These are phyloP conservation scores for Oreocharis arfaki DNA, from an alignment of 2,113 vertebrate species.

Conservation along the genomic window DNA sequence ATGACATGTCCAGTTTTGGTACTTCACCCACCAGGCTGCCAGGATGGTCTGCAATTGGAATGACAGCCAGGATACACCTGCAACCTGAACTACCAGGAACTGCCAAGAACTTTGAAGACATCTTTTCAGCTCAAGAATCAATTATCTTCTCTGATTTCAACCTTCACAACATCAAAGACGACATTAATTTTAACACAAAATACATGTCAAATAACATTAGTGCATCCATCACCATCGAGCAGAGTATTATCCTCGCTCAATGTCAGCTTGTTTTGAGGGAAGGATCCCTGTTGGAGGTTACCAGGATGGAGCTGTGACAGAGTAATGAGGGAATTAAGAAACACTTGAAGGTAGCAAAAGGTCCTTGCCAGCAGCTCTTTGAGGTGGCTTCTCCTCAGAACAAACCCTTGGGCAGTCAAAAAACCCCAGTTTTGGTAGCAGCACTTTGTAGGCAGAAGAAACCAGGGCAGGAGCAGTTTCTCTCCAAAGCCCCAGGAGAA, in stretches of 20 bases:
- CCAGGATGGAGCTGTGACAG: neutral
- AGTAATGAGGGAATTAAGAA: neutral
- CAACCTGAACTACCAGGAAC: neutral
- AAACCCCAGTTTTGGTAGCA: neutral
- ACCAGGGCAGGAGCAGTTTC: neutral
- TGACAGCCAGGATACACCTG: neutral
- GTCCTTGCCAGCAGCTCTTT: neutral
- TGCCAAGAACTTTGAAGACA: neutral
- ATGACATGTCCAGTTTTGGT: neutral
- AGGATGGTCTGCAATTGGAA: neutral
- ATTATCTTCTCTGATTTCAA: neutral
- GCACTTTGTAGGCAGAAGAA: neutral
- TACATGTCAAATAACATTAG: neutral
- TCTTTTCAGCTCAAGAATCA: neutral
- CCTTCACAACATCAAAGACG: neutral
- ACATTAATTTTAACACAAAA: constrained; percentile 31
- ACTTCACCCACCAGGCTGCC: neutral
- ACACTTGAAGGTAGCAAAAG: neutral
- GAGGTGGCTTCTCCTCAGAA: neutral
- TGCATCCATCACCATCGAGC: neutral
- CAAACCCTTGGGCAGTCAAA: neutral
- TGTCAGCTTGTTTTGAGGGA: neutral
- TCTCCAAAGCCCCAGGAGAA: neutral
- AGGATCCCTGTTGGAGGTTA: neutral
- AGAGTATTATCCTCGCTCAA: neutral